Evolutionary conservation across 2,888 invertebrate species (phyloP).

Genomic region (Nemurella pictetii): DNA sequence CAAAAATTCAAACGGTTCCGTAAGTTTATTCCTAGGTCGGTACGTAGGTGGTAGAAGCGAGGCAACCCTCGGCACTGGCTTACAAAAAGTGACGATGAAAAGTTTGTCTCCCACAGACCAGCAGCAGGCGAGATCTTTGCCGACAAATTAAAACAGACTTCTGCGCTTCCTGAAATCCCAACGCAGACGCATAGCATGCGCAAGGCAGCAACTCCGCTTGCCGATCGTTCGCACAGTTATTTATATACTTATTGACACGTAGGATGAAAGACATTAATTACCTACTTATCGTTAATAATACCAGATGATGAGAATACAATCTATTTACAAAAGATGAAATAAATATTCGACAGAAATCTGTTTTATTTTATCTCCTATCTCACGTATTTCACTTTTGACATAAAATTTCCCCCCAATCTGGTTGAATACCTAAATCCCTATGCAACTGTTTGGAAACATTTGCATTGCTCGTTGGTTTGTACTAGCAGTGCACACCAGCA

Average conservation of each 20-base stretch:
- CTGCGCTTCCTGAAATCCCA: background rate
- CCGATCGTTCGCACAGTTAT: background rate
- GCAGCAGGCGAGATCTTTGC: background rate
- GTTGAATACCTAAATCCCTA: background rate
- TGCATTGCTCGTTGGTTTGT: background rate
- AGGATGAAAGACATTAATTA: background rate
- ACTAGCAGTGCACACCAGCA: background rate
- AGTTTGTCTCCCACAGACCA: too few species aligned
- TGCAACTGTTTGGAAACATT: background rate
- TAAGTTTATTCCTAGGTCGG: background rate
- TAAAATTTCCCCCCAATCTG: background rate
- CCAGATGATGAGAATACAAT: background rate
- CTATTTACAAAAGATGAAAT: background rate
- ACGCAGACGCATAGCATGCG: background rate
- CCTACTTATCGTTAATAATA: background rate
- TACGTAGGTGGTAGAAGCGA: background rate
- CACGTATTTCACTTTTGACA: background rate
- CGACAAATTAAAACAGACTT: background rate
- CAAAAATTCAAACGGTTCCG: background rate
- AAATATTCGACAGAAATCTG: background rate
- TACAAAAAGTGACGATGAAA: background rate
- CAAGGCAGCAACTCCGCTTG: too few species aligned
- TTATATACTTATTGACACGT: background rate
- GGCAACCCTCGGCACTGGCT: background rate
- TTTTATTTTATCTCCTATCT: background rate